Evolutionary conservation across 2,113 vertebrate genomes (phyloP).

Genomic region (Thunnus thynnus): DNA sequence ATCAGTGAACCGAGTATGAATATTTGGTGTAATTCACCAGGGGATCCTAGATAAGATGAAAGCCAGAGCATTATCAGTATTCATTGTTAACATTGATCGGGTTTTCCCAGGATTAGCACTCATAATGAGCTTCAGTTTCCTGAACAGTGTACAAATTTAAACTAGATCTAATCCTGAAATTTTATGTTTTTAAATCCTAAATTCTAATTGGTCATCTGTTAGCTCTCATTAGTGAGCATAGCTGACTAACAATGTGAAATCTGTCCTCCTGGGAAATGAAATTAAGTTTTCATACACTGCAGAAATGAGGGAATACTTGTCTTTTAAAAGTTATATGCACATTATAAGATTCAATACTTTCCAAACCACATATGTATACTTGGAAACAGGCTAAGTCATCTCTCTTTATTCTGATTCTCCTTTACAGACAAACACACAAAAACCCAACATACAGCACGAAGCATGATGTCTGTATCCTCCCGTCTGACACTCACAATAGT

Average conservation of each 20-base stretch:
- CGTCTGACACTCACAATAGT: neutral
- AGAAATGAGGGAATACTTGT: neutral
- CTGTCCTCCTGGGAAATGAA: neutral
- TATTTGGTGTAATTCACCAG: conserved; percentile 11
- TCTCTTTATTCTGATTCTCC: neutral
- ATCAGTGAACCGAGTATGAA: neutral
- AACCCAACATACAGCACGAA: neutral
- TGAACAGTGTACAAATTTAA: neutral
- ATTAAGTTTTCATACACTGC: neutral
- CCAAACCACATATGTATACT: no score
- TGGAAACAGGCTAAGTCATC: neutral
- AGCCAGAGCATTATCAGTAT: conserved; percentile 1
- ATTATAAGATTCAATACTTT: no score
- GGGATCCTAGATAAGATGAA: neutral
- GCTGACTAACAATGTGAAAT: no score
- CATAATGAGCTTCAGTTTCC: conserved; percentile 18
- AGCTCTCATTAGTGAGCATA: neutral
- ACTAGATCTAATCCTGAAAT: neutral
- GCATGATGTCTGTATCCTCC: neutral
- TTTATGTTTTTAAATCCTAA: neutral
- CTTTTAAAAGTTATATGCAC: no score
- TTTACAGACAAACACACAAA: neutral
- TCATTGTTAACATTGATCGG: neutral
- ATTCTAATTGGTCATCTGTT: neutral
- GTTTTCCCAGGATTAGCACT: conserved; percentile 21